Percentiles rank a stretch among this genome's conserved stretches.
Evolutionary conservation across 2,113 vertebrate genomes (phyloP).

Genomic region (Recurvirostra avosetta): DNA sequence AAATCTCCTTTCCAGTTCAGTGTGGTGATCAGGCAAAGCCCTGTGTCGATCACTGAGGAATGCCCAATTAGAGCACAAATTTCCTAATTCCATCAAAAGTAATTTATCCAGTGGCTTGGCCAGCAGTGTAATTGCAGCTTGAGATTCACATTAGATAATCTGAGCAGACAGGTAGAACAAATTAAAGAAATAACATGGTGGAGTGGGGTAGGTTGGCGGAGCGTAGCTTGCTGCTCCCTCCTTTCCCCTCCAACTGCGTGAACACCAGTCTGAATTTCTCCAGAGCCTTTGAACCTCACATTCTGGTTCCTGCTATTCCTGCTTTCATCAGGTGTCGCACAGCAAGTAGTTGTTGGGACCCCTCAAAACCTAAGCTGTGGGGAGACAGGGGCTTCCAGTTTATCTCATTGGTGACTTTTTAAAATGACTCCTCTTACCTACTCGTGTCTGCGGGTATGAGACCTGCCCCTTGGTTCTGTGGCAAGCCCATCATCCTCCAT

Average conservation of each 20-base stretch:
- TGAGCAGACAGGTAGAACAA: constrained; percentile 44
- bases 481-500: neutral
- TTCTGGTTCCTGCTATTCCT: neutral
- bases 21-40: neutral
- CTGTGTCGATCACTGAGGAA: neutral
- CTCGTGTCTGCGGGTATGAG: neutral
- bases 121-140: neutral
- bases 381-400: neutral
- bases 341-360: neutral
- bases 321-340: neutral
- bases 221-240: neutral
- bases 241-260: neutral
- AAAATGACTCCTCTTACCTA: neutral
- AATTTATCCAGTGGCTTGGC: neutral
- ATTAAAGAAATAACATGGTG: neutral
- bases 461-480: neutral
- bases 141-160: constrained; percentile 3
- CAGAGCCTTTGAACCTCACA: accelerated
- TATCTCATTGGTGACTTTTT: neutral
- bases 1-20: neutral
- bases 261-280: neutral
- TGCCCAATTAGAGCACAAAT: neutral
- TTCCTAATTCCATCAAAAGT: neutral
- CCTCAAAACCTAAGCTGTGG: neutral
- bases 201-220: neutral